Evolutionary conservation across 2,888 invertebrate genomes (phyloP), one percentile per base, ranked within the genome.

Genomic region (Ophraella communa): DNA sequence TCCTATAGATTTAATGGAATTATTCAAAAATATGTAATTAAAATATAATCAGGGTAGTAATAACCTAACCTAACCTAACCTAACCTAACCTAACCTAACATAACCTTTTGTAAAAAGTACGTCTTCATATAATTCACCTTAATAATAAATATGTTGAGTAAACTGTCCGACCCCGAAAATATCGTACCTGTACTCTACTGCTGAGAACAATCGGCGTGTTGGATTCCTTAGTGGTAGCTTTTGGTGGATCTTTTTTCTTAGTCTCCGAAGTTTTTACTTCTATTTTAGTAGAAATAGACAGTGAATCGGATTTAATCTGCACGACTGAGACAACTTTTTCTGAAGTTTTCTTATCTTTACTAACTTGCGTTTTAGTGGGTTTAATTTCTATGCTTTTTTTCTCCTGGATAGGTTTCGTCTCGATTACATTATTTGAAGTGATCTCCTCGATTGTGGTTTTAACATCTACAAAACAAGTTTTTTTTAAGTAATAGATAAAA

Each of bases 261-360:
- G 76, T 77, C 7, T 86, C 82, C 10, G 85, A 83, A 23, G 86
- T 78, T 20, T 87, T 85, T 47, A 88, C 84, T 82, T 88, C 87
- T 8, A 83, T 78, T 70, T 86, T 85, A 78, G 86, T 23, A 23
- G 21, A 21, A 56, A 74, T 60, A 70, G 61, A 45, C 69, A 74
- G 59, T 71, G 71, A 66, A 74, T 74, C 33, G 10, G 64, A 60
- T 47, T 59, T 53, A 44, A 77, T 76, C 66, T 78, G 77, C 8
- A 80, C 78, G 23, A 79, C 74, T 4, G 80, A 76, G 3, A 77
- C 72, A n/a, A 76, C 61, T 65, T 81, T 80, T 76, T 84, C 85
- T 4, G 84, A 82, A 59, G 84, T 84, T 70, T 84, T 85, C 78
- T 86, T 85, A 45, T 80, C 74, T 4, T 69, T 71, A 52, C 74